phyloP scores from a whole-genome alignment of 64 coral and sea anemone species.

The Actinia equina region DNA sequence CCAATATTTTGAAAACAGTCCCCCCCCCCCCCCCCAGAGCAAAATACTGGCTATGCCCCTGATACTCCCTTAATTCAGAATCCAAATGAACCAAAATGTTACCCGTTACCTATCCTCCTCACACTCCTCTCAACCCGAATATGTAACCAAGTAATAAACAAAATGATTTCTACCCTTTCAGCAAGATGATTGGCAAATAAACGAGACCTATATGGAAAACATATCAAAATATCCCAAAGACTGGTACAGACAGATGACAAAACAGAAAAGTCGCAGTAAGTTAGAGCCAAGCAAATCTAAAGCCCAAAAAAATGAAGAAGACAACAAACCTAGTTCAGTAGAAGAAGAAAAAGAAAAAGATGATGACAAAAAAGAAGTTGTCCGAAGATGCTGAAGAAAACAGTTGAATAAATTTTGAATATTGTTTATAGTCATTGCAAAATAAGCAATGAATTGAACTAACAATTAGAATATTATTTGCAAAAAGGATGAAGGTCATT shows the following conservation, averaged over 20 bases:
- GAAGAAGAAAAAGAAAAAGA: conserved; percentile 20
- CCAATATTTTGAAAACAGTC: too few relatives aligned
- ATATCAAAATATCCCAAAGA: conserved; percentile 94
- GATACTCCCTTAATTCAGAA: too few relatives aligned
- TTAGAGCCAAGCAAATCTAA: neutral
- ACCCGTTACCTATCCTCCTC: too few relatives aligned
- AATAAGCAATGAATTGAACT: neutral
- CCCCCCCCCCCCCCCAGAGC: too few relatives aligned
- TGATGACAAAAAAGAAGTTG: conserved; percentile 3
- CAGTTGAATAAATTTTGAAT: neutral
- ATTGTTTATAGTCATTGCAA: neutral
- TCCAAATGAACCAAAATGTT: too few relatives aligned
- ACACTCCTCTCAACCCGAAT: too few relatives aligned
- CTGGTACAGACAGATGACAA: conserved; percentile 78
- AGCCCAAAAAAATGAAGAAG: neutral
- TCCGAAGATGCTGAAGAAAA: too few relatives aligned
- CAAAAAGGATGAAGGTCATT: too few relatives aligned
- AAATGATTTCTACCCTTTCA: conserved; percentile 12
- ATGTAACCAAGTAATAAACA: neutral
- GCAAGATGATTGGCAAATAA: conserved; percentile 98
- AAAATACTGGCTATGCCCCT: too few relatives aligned
- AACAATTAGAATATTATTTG: neutral
- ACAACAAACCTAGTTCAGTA: conserved; percentile 9
- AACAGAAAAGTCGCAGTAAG: conserved; percentile 38
- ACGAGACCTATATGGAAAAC: conserved; percentile 95